Evolutionary conservation across 2,797 vertebrate genomes (phyloP), one percentile per base, ranked within the genome.

Genomic region (Periophthalmus magnuspinnatus): DNA sequence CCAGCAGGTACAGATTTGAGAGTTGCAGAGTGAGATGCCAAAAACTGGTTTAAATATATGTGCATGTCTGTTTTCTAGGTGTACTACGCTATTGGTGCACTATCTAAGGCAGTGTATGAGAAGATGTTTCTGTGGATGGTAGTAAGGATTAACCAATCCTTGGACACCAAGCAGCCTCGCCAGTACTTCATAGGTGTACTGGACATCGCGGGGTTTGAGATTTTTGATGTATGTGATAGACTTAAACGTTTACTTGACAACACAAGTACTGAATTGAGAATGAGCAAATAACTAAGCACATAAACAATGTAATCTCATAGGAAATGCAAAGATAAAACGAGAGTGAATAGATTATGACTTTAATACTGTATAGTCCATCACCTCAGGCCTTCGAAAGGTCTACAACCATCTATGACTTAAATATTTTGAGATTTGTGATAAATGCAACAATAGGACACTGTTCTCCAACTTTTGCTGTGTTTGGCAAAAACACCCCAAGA

Each of bases 41-140:
- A 52, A 52, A n/a, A n/a, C 21, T 7, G n/a, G 8, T 22, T 22
- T 22, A 54, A 60, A 36, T 36, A 34, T 60, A 32, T 60, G 24
- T 8, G 2, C 22, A 33, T 59, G 32, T 19, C 32, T 71, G 60
- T 16, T 55, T 48, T 71, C 59, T 16, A 79, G 95, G 95, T 96
- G 57, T 84, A 92, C 86, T 95, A 95, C 2, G 75, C 93, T 0
- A 57, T 95, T 62, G 94, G 95, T 10, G 95, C 95, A 0, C 85
- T 96, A 70, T 81, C 93, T 3, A 96, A 96, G 55, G 21, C 95
- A 14, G 89, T 95, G 52, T 96, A 95, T 14, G 94, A 96, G 81
- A 96, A 93, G 77, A 95, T 96, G 95, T 96, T 96, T 73, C 81
- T 94, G 58, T 96, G 95, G 95, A 96, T 96, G 95, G 95, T 96